These are phyloP conservation scores for Hemicordylus capensis DNA, from an alignment of 2,113 vertebrate species.

Conservation along the genomic window DNA sequence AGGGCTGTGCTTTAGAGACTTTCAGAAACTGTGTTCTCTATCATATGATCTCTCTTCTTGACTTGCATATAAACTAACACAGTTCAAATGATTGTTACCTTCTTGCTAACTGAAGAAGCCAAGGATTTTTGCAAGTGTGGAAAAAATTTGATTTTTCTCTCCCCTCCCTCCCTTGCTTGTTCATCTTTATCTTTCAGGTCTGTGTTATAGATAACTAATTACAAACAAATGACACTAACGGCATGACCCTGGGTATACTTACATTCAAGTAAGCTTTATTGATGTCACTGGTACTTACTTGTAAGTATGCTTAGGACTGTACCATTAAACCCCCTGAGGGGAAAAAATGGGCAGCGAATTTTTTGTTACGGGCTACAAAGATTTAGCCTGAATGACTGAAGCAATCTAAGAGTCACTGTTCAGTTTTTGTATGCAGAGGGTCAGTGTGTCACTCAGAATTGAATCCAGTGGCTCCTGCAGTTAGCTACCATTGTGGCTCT, in stretches of 20 bases:
- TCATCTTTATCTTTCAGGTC: constrained; percentile 61
- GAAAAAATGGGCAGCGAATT: constrained; percentile 58
- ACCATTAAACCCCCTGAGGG: constrained; percentile 50
- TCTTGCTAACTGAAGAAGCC: constrained; percentile 77
- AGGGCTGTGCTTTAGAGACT: constrained; percentile 83
- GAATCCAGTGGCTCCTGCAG: constrained; percentile 82
- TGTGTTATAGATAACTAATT: constrained; percentile 28
- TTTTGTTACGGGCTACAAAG: constrained; percentile 45
- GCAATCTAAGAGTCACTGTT: constrained; percentile 60
- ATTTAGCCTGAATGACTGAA: constrained; percentile 67
- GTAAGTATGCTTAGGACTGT: constrained; percentile 24
- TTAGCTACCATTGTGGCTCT: constrained; percentile 78
- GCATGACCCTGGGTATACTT: constrained; percentile 6
- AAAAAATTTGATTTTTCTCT: background rate
- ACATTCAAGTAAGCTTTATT: background rate
- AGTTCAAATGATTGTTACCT: constrained; percentile 78
- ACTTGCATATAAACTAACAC: constrained; percentile 50
- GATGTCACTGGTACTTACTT: background rate
- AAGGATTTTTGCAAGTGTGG: constrained; percentile 73
- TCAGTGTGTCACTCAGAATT: constrained; percentile 65
- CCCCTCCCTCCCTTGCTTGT: background rate
- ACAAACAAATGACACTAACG: constrained; percentile 51
- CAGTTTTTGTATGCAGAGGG: constrained; percentile 53
- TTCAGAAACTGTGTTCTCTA: constrained; percentile 82
- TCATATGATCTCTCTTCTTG: constrained; percentile 71